These are phyloP conservation scores for Zophobas morio DNA, from an alignment of 1,140 invertebrate species.

Conservation along the genomic window DNA sequence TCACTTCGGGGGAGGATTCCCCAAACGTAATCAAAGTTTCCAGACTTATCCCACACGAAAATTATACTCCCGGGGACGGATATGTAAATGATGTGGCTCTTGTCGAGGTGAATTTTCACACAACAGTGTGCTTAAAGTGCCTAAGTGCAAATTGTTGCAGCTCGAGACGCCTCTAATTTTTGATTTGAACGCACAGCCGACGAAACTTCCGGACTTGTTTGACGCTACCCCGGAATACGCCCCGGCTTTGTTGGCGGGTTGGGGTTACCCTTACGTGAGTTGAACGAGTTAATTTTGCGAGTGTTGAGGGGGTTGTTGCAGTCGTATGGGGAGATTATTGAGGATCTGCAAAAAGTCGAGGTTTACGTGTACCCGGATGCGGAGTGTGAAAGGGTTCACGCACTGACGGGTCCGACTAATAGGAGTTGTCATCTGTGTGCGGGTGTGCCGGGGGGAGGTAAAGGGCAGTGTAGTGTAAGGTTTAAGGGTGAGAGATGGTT, in stretches of 20 bases:
- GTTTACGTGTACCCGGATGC: conserved; percentile 63
- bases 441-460: conserved; percentile 65
- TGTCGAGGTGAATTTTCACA: neutral
- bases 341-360: conserved; percentile 64
- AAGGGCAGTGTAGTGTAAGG: conserved; percentile 67
- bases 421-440: conserved; percentile 62
- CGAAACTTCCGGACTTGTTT: neutral
- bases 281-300: neutral
- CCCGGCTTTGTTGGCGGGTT: conserved; percentile 2
- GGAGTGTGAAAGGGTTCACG: conserved; percentile 63
- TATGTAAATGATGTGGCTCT: neutral
- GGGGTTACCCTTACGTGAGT: conserved; percentile 15
- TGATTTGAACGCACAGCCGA: neutral
- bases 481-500: neutral
- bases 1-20: conserved; percentile 19
- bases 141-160: conserved; percentile 23
- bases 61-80: neutral
- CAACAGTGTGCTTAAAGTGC: conserved; percentile 4
- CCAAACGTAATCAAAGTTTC: neutral
- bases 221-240: conserved; percentile 9
- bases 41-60: neutral
- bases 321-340: conserved; percentile 65
- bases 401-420: conserved; percentile 52
- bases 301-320: conserved; percentile 43
- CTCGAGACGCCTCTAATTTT: neutral